Percentiles rank a stretch among this genome's conserved stretches.
Conservation (phyloP, 2,113 vertebrate species). For the Paradisaea rubra region DNA sequence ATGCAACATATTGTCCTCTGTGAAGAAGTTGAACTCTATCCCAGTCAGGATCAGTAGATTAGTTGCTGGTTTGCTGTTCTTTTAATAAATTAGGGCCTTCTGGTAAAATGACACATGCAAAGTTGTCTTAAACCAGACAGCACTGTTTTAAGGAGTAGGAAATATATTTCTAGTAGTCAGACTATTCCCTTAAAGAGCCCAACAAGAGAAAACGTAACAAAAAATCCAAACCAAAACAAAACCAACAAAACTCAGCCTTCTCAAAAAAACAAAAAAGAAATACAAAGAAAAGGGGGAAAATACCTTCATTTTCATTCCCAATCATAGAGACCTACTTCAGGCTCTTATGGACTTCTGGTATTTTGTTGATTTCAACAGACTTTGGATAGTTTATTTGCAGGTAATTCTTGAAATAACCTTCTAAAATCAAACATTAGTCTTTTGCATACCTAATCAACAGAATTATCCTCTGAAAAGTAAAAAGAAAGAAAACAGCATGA, state of each 20-base stretch:
- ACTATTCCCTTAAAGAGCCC: background rate
- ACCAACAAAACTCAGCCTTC: background rate
- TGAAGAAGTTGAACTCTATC: background rate
- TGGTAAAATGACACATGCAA: background rate
- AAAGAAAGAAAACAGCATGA: background rate
- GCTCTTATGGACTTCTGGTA: background rate
- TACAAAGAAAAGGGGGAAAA: background rate
- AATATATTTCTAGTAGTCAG: background rate
- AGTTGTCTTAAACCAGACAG: background rate
- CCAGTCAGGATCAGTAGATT: background rate
- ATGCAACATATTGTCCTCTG: accelerated
- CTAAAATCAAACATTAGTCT: background rate
- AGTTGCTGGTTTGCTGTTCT: background rate
- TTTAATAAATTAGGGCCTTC: background rate
- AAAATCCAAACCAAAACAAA: accelerated
- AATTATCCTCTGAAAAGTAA: background rate
- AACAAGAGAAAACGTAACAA: background rate
- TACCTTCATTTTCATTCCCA: background rate
- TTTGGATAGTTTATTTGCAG: background rate
- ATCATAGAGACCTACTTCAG: background rate
- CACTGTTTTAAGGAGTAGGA: background rate
- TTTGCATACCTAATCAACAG: background rate
- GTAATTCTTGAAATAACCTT: background rate
- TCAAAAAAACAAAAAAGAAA: too few species aligned
- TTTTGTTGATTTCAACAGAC: background rate